Evolutionary conservation across 2,888 invertebrate genomes (phyloP).

Genomic region (Slavum lentiscoides): DNA sequence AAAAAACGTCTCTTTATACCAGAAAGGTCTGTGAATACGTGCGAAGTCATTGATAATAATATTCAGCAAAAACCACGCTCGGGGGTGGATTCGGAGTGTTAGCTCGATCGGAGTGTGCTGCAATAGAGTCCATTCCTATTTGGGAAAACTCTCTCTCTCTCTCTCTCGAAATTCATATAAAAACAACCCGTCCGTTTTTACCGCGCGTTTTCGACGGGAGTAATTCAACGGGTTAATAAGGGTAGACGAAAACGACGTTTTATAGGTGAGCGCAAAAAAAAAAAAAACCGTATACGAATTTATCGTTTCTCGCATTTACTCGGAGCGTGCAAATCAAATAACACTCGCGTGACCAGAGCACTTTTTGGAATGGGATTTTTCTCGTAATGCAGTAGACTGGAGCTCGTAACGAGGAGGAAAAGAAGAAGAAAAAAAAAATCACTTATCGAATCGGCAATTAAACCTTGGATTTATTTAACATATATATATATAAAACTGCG

Average conservation of each 20-base stretch:
- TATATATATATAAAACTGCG: too few species aligned
- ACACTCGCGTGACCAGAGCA: background rate
- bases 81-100: too few species aligned
- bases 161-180: slow-evolving; percentile 34
- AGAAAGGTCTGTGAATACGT: too few species aligned
- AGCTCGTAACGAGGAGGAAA: background rate
- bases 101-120: too few species aligned
- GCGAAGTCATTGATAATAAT: too few species aligned
- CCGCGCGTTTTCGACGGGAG: background rate
- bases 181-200: slow-evolving; percentile 37
- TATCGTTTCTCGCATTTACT: background rate
- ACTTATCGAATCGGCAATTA: too few species aligned
- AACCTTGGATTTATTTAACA: too few species aligned
- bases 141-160: too few species aligned
- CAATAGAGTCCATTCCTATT: too few species aligned
- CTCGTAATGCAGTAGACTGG: background rate
- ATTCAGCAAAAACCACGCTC: too few species aligned
- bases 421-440: too few species aligned
- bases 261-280: slow-evolving; percentile 4
- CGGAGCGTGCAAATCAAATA: slow-evolving; percentile 8
- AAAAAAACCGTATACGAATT: slow-evolving; percentile 7
- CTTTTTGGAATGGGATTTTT: background rate
- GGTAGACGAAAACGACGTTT: slow-evolving; percentile 34
- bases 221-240: slow-evolving; percentile 8
- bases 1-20: too few species aligned